These are phyloP conservation scores for Valencia hispanica DNA, from an alignment of 2,797 vertebrate genomes.

Conservation along the genomic window DNA sequence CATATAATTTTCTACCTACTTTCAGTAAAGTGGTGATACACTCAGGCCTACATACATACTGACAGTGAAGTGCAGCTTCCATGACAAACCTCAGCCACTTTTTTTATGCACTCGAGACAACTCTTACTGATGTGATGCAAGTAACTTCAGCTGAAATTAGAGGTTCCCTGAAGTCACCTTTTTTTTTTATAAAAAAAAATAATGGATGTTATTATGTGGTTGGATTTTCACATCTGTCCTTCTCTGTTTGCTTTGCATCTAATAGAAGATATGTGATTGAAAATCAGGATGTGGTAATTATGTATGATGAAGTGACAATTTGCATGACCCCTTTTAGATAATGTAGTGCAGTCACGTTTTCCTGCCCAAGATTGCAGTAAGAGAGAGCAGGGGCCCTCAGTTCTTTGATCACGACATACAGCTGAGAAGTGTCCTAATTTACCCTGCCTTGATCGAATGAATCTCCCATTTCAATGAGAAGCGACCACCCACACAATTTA, in stretches of 20 bases:
- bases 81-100: conserved; percentile 12
- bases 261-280: conserved; percentile 46
- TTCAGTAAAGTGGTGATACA: not conserved
- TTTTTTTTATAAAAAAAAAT: conserved; percentile 6
- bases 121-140: conserved; percentile 6
- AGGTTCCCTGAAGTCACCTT: conserved; percentile 18
- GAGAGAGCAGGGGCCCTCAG: conserved; percentile 44
- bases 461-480: conserved; percentile 40
- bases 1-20: conserved; percentile 9
- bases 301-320: conserved; percentile 50
- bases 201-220: conserved; percentile 27
- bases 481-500: conserved; percentile 46
- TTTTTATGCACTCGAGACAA: not conserved
- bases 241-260: conserved; percentile 34
- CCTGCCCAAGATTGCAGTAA: conserved; percentile 39
- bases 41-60: not conserved
- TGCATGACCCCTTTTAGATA: conserved; percentile 40
- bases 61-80: not conserved
- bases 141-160: conserved; percentile 18
- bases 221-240: conserved; percentile 16
- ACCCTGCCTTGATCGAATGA: conserved; percentile 61
- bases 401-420: conserved; percentile 72
- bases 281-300: conserved; percentile 60
- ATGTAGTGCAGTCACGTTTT: conserved; percentile 61
- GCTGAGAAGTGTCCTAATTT: conserved; percentile 59